Conservation (phyloP, 2,888 invertebrate genomes). For the Hydrotaea cyrtoneurina region DNA sequence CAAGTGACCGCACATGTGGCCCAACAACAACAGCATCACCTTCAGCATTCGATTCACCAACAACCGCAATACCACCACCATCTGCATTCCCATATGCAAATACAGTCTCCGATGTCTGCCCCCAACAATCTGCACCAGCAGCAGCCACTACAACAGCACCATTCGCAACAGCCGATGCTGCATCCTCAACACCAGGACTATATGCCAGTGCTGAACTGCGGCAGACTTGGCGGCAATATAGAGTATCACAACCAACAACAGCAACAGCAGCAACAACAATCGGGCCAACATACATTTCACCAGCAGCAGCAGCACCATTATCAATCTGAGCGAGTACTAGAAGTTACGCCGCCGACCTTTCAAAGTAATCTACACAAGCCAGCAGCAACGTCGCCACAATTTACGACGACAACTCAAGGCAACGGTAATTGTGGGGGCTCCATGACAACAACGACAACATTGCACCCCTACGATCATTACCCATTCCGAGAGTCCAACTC, state of each 20-base stretch:
- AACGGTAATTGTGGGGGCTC: constrained; percentile 73
- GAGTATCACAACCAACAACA: constrained; percentile 76
- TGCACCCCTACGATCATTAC: constrained; percentile 81
- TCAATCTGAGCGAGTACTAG: constrained; percentile 74
- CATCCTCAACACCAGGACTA: constrained; percentile 75
- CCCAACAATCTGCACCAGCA: constrained; percentile 66
- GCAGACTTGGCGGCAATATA: constrained; percentile 75
- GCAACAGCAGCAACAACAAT: constrained; percentile 69
- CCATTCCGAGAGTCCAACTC: constrained; percentile 81
- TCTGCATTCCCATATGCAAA: constrained; percentile 69
- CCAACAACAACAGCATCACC: constrained; percentile 74
- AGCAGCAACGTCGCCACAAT: constrained; percentile 59
- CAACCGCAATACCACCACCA: constrained; percentile 72
- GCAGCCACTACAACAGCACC: constrained; percentile 71
- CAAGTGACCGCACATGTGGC: constrained; percentile 80
- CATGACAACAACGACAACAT: constrained; percentile 67
- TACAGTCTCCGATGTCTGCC: constrained; percentile 61
- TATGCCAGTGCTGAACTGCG: constrained; percentile 77
- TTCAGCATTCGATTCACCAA: constrained; percentile 73
- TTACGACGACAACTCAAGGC: constrained; percentile 49
- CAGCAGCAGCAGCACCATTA: constrained; percentile 70
- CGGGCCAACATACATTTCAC: constrained; percentile 69
- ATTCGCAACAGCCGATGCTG: constrained; percentile 70
- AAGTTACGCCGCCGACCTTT: constrained; percentile 67
- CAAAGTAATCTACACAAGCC: constrained; percentile 65